Evolutionary conservation across 1,140 invertebrate genomes (phyloP), one percentile per base, ranked within the genome.

Genomic region (Drosophila gunungcola): DNA sequence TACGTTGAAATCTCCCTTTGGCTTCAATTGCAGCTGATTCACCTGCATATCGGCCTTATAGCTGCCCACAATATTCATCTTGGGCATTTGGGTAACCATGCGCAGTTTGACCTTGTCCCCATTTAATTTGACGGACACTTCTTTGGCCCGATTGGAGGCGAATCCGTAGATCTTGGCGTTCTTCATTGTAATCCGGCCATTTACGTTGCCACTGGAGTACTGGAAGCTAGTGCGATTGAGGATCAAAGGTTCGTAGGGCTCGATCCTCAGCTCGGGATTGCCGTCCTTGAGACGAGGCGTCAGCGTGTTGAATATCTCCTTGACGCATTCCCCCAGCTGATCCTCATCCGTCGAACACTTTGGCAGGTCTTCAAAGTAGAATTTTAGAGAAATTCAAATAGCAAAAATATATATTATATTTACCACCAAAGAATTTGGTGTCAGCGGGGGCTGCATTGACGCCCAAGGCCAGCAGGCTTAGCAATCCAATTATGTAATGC

Each of bases 41-140:
- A 92, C 69, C n/a, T 53, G 54, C 45, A 92, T 42, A 38, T 92
- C 88, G 9, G 86, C 91, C 64, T 92, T 92, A 57, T 92, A 92
- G 21, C 74, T 82, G 25, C 91, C 91, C 16, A 78, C 51, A 39
- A 89, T 72, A 21, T 55, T 80, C 55, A 92, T 39, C n/a, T 67
- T 69, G 27, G 91, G 91, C 51, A 91, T 13, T 4, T 42, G 39
- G 2, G 63, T 42, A 3, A 72, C n/a, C 2, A 75, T 16, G 9
- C 56, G 57, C 6, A 88, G n/a, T 36, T 80, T 75, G 1, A 89
- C 52, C 39, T 88, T 88, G 11, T 74, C 68, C 2, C 75, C 73
- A 1, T 65, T 63, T 0, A 84, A 12, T 16, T 91, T 72, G 6
- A 52, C 60, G 21, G 51, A 54, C 2, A 90, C 64, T 5, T 77